Evolutionary conservation across 2,888 invertebrate genomes (phyloP).

Genomic region (Dioctria rufipes): DNA sequence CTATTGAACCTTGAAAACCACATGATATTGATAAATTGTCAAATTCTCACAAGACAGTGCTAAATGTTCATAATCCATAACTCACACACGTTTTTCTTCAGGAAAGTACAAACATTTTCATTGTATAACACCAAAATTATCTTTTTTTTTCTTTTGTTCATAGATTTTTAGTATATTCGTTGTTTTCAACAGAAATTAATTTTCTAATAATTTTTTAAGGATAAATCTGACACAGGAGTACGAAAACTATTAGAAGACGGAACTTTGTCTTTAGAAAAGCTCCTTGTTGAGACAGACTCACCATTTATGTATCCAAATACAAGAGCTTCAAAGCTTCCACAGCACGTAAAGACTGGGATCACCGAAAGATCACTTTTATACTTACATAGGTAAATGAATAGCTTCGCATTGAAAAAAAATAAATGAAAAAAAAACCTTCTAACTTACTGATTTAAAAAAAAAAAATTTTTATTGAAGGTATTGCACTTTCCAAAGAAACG

Average conservation of each 20-base stretch:
- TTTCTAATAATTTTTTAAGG: slow-evolving; percentile 73
- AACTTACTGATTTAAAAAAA: not conserved
- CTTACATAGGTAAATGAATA: slow-evolving; percentile 67
- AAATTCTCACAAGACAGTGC: no score
- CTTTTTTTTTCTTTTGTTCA: not conserved
- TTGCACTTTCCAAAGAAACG: slow-evolving; percentile 96
- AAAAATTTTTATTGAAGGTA: slow-evolving; percentile 73
- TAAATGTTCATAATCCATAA: no score
- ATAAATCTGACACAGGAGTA: slow-evolving; percentile 93
- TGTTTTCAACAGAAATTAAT: not conserved
- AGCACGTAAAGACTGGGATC: slow-evolving; percentile 88
- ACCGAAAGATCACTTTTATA: slow-evolving; percentile 81
- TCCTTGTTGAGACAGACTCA: slow-evolving; percentile 93
- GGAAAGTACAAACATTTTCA: no score
- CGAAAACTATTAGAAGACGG: slow-evolving; percentile 86
- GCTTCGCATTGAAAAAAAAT: not conserved
- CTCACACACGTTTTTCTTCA: no score
- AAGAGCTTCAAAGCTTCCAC: slow-evolving; percentile 90
- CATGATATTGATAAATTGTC: no score
- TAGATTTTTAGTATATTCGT: not conserved
- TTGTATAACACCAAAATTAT: no score
- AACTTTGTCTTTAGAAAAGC: slow-evolving; percentile 84
- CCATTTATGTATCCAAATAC: slow-evolving; percentile 98
- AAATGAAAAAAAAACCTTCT: not conserved
- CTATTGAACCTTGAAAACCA: no score